A percentile compares a stretch with the other conserved stretches of the same genome.
phyloP scores from a whole-genome alignment of 1,140 invertebrate species.

The Atta colombica region DNA sequence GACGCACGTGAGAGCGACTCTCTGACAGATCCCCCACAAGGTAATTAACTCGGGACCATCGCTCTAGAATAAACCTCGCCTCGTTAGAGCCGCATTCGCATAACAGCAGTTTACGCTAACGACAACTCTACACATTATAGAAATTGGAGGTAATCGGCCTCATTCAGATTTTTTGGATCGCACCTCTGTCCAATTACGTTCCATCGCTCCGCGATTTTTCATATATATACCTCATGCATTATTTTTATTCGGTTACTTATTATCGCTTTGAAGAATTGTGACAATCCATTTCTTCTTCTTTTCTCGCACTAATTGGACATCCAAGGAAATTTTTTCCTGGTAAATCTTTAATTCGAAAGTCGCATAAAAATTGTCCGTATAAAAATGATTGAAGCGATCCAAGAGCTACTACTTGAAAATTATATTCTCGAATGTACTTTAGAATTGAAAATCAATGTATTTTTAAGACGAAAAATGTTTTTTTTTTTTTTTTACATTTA shows the following conservation, averaged over 20 bases:
- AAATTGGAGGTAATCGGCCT: conserved; percentile 1
- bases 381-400: neutral
- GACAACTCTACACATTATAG: neutral
- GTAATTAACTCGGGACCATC: conserved; percentile 32
- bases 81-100: neutral
- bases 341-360: neutral
- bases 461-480: neutral
- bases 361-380: neutral
- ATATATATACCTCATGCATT: too few species aligned
- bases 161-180: neutral
- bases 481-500: neutral
- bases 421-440: neutral
- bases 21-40: conserved; percentile 49
- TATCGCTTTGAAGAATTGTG: neutral
- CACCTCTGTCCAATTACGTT: conserved; percentile 2
- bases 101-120: neutral
- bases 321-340: neutral
- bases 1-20: conserved; percentile 61
- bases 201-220: neutral
- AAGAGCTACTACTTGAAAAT: neutral
- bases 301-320: neutral
- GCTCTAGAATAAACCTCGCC: conserved; percentile 5
- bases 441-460: neutral
- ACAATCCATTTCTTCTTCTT: neutral
- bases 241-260: conserved; percentile 3